These are phyloP conservation scores for Scaptomyza montana DNA, from an alignment of 1,140 invertebrate genomes.

Conservation along the genomic window DNA sequence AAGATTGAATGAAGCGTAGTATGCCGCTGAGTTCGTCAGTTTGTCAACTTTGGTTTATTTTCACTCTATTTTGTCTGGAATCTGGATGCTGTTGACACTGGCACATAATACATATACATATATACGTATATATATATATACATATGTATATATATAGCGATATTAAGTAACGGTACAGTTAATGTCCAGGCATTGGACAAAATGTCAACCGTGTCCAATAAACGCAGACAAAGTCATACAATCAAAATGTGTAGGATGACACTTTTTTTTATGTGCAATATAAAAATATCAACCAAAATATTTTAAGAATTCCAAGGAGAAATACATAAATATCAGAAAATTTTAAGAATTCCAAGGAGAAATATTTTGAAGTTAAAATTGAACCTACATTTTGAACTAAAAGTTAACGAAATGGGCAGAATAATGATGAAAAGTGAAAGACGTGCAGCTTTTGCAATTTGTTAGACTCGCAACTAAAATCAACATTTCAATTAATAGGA, in stretches of 20 bases:
- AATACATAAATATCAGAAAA: not conserved
- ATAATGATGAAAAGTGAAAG: not conserved
- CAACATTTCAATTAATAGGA: slow-evolving; percentile 74
- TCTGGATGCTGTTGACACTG: slow-evolving; percentile 77
- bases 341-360: not conserved
- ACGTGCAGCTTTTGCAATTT: slow-evolving; percentile 21
- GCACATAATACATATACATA: slow-evolving; percentile 30
- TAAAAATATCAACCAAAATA: slow-evolving; percentile 2
- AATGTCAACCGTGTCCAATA: slow-evolving; percentile 75
- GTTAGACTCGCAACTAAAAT: slow-evolving; percentile 53
- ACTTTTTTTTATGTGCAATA: slow-evolving; percentile 1
- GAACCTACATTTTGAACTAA: not conserved
- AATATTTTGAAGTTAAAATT: not conserved
- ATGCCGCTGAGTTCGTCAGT: slow-evolving; percentile 49
- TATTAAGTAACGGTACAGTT: slow-evolving; percentile 76
- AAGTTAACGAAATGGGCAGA: not conserved
- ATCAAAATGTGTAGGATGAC: not conserved
- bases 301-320: not conserved
- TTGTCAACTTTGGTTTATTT: slow-evolving; percentile 53
- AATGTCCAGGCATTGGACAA: slow-evolving; percentile 66
- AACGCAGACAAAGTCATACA: slow-evolving; percentile 49
- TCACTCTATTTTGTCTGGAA: slow-evolving; percentile 27
- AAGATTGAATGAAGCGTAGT: slow-evolving; percentile 74
- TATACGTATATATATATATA: slow-evolving; percentile 46
- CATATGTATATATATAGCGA: too few species aligned